Conservation (phyloP, 2,113 vertebrate genomes). For the Haemorhous mexicanus region DNA sequence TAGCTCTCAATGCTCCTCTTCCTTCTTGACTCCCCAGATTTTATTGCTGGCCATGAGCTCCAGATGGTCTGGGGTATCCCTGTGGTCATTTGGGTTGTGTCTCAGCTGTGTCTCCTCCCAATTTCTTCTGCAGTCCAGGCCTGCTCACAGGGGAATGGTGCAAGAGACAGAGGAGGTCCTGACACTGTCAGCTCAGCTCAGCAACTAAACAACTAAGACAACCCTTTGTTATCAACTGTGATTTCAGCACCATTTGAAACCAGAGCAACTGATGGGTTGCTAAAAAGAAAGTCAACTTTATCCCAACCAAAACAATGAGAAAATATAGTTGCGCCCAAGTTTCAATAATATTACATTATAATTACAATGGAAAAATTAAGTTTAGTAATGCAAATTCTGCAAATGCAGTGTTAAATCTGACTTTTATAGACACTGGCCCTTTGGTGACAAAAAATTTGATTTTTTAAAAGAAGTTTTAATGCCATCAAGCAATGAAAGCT, state of each 20-base stretch:
- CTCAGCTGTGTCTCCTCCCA: background rate
- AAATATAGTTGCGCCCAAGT: background rate
- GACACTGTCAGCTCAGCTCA: background rate
- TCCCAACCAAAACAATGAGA: background rate
- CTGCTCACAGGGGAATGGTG: accelerated
- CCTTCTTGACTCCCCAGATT: background rate
- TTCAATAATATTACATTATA: background rate
- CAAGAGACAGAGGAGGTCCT: background rate
- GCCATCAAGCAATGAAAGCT: background rate
- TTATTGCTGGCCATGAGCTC: background rate
- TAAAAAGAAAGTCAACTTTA: background rate
- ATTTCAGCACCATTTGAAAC: background rate
- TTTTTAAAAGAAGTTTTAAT: background rate
- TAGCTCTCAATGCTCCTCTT: background rate
- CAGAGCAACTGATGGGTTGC: background rate
- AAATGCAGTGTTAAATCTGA: background rate
- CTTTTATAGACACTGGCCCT: background rate
- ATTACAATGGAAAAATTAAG: background rate
- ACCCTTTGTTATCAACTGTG: background rate
- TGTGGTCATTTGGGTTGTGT: background rate
- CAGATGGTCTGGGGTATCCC: background rate
- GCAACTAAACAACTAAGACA: background rate
- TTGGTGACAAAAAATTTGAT: background rate
- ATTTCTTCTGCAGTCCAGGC: accelerated
- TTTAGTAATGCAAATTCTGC: background rate